These are phyloP conservation scores for Saguinus imperator DNA, from an alignment of 2,113 vertebrate genomes.

Conservation along the genomic window DNA sequence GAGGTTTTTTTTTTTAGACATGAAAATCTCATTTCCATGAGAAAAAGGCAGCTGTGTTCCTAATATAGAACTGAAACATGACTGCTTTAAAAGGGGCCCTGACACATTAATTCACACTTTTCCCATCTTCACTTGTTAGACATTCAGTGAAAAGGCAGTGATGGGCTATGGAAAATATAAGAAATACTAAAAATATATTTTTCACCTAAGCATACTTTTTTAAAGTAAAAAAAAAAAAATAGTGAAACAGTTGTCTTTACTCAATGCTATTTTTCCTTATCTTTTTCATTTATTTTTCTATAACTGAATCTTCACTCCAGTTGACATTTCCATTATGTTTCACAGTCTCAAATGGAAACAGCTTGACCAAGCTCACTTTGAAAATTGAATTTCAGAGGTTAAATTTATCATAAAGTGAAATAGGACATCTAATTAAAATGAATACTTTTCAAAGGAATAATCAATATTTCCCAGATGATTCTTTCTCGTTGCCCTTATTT, in stretches of 20 bases:
- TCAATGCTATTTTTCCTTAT: not conserved
- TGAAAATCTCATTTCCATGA: slow-evolving; percentile 60
- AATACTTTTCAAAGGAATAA: slow-evolving; percentile 42
- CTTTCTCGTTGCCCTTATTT: not conserved
- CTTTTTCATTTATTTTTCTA: not conserved
- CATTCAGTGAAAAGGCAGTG: not conserved
- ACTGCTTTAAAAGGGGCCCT: slow-evolving; percentile 25
- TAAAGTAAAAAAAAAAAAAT: not conserved
- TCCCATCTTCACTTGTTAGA: not conserved
- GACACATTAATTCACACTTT: slow-evolving; percentile 49
- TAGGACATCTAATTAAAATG: not conserved
- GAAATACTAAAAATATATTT: slow-evolving; percentile 36
- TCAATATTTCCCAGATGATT: not conserved
- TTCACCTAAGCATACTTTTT: not conserved
- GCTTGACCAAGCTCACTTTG: not conserved
- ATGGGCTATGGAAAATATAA: not conserved
- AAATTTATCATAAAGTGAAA: not conserved
- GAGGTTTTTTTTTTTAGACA: slow-evolving; percentile 25
- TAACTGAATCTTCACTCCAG: not conserved
- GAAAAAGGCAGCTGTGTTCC: slow-evolving; percentile 58
- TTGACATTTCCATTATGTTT: slow-evolving; percentile 13
- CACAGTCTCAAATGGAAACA: not conserved
- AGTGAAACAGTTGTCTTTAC: not conserved
- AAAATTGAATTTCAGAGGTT: not conserved
- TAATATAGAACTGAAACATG: slow-evolving; percentile 66